These are phyloP conservation scores for Ophion ellenae DNA, from an alignment of 2,888 invertebrate species.

Conservation along the genomic window DNA sequence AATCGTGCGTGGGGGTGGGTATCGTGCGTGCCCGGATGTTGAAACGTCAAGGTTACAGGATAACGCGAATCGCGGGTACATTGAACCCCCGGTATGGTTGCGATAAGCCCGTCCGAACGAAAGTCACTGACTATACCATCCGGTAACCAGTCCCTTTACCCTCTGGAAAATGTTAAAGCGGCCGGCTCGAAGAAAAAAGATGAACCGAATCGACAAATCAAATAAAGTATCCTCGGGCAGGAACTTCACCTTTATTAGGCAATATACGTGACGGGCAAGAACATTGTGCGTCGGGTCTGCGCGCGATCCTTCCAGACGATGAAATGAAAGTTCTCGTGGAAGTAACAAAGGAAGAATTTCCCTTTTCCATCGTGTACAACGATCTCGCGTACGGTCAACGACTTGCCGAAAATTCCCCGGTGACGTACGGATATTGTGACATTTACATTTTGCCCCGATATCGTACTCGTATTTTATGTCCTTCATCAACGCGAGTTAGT, in stretches of 20 bases:
- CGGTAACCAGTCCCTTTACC: background rate
- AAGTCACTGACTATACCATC: background rate
- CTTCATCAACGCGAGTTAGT: no score
- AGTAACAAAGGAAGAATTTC: background rate
- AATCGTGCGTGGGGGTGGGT: background rate
- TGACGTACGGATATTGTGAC: no score
- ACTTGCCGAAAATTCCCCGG: background rate
- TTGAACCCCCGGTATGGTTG: conserved; percentile 33
- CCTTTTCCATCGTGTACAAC: background rate
- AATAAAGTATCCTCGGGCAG: background rate
- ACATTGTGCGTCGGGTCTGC: conserved; percentile 10
- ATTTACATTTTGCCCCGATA: no score
- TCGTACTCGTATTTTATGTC: no score
- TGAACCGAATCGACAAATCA: background rate
- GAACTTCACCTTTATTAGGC: background rate
- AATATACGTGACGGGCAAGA: conserved; percentile 4
- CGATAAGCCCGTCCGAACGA: conserved; percentile 10
- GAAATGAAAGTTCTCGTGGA: background rate
- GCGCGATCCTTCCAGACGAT: background rate
- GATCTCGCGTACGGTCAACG: background rate
- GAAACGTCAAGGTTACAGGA: conserved; percentile 23
- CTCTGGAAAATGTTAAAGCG: background rate
- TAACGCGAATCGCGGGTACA: conserved; percentile 7
- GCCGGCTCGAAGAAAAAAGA: background rate
- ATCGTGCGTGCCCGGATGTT: conserved; percentile 14